Percentiles rank a stretch among this genome's conserved stretches.
phyloP scores from a whole-genome alignment of 2,797 vertebrate genomes.

The Helicolenus hilgendorfi region DNA sequence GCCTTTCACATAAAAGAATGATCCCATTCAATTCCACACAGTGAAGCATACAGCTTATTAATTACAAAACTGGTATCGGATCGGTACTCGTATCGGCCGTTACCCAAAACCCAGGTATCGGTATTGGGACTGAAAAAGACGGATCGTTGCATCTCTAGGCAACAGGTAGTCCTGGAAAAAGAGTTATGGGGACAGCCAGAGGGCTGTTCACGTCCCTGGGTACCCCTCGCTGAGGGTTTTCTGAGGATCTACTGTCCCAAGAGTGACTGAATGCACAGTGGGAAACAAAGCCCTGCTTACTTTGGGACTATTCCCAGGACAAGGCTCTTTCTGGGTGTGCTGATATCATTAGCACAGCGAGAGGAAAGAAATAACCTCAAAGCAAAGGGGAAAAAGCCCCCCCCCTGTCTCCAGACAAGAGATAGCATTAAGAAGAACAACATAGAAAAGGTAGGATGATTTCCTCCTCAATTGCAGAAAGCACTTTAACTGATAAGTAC shows the following conservation, averaged over 20 bases:
- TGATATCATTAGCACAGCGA: slow-evolving; percentile 54
- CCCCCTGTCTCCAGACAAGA: slow-evolving; percentile 17
- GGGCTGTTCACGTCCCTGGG: background rate
- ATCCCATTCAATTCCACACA: too few relatives aligned
- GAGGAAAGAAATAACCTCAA: slow-evolving; percentile 63
- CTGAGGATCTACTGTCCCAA: slow-evolving; percentile 77
- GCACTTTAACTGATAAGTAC: slow-evolving; percentile 50
- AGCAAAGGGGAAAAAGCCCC: slow-evolving; percentile 7
- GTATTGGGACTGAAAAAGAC: too few relatives aligned
- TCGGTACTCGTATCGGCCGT: too few relatives aligned
- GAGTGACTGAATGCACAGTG: slow-evolving; percentile 63
- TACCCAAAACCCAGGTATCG: too few relatives aligned
- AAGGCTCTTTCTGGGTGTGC: slow-evolving; percentile 78
- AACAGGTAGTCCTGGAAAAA: slow-evolving; percentile 45
- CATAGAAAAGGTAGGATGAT: slow-evolving; percentile 22
- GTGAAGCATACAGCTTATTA: too few relatives aligned
- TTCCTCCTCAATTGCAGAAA: slow-evolving; percentile 41
- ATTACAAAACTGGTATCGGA: too few relatives aligned
- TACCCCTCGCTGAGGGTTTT: slow-evolving; percentile 50
- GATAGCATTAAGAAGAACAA: slow-evolving; percentile 35
- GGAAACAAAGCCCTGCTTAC: slow-evolving; percentile 87
- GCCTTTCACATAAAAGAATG: too few relatives aligned
- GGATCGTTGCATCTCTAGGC: background rate
- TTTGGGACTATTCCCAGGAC: slow-evolving; percentile 90
- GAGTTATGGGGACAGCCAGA: background rate